Evolutionary conservation across 2,797 vertebrate species (phyloP).

Genomic region (Chiloscyllium punctatum): DNA sequence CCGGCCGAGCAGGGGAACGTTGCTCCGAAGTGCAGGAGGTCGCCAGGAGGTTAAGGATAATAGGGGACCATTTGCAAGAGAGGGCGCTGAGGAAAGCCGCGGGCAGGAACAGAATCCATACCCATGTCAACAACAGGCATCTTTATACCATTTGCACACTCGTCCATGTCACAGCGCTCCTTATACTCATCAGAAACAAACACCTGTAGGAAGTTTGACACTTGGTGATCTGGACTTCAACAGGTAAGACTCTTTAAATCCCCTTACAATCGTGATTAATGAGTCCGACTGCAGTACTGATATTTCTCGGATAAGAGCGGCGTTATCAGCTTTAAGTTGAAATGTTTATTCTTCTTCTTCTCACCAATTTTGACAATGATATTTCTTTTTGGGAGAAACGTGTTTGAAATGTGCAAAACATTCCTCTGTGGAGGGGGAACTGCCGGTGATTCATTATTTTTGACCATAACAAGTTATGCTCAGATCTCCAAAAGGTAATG

Average conservation of each 20-base stretch:
- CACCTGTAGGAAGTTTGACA: conserved; percentile 64
- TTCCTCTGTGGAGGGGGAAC: background rate
- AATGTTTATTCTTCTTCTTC: background rate
- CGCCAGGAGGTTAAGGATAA: conserved; percentile 73
- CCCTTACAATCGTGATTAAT: background rate
- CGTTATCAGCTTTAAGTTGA: background rate
- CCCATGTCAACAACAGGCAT: conserved; percentile 45
- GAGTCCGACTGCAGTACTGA: background rate
- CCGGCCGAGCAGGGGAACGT: conserved; percentile 53
- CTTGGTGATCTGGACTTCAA: conserved; percentile 46
- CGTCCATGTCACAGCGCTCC: conserved; percentile 68
- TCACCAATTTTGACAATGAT: background rate
- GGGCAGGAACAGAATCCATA: conserved; percentile 50
- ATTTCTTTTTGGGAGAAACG: background rate
- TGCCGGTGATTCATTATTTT: background rate
- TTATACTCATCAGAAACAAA: conserved; percentile 73
- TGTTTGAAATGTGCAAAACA: background rate
- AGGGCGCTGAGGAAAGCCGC: conserved; percentile 51
- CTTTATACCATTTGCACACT: conserved; percentile 61
- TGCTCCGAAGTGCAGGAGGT: conserved; percentile 65
- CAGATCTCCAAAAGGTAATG: background rate
- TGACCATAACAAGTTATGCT: background rate
- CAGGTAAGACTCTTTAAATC: conserved; percentile 47
- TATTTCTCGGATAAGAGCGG: background rate
- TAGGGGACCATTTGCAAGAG: conserved; percentile 83